These are phyloP conservation scores for Xenopus tropicalis DNA, from an alignment of 2,113 vertebrate genomes.

Conservation along the genomic window DNA sequence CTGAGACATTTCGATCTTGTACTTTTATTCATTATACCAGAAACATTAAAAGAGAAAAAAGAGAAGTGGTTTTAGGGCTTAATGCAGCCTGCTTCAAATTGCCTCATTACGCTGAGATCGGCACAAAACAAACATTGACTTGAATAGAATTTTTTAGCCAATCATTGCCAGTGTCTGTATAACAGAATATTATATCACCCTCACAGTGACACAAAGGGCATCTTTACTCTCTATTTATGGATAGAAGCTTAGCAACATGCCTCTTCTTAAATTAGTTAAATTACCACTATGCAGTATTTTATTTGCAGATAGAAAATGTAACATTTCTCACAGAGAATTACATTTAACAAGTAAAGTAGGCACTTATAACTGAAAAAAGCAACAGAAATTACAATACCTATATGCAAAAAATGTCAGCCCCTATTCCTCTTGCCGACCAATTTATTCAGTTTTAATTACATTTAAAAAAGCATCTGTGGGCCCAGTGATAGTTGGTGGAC, in stretches of 20 bases:
- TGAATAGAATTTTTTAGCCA: neutral
- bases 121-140: neutral
- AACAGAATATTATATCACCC: neutral
- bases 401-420: no score
- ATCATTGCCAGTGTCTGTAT: neutral
- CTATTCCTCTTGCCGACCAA: no score
- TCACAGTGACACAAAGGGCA: neutral
- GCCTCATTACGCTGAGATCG: neutral
- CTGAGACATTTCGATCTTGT: neutral
- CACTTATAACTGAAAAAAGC: neutral
- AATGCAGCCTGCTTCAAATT: neutral
- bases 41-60: neutral
- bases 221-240: neutral
- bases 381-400: neutral
- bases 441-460: no score
- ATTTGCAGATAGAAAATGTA: neutral
- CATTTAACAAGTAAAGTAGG: neutral
- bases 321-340: neutral
- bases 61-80: neutral
- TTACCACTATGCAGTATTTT: neutral
- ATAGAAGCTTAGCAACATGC: neutral
- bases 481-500: no score
- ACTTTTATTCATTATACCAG: neutral
- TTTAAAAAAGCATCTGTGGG: no score
- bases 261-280: slow-evolving; percentile 8